These are phyloP conservation scores for Dendroctonus valens DNA, from an alignment of 1,140 invertebrate genomes.

Conservation along the genomic window DNA sequence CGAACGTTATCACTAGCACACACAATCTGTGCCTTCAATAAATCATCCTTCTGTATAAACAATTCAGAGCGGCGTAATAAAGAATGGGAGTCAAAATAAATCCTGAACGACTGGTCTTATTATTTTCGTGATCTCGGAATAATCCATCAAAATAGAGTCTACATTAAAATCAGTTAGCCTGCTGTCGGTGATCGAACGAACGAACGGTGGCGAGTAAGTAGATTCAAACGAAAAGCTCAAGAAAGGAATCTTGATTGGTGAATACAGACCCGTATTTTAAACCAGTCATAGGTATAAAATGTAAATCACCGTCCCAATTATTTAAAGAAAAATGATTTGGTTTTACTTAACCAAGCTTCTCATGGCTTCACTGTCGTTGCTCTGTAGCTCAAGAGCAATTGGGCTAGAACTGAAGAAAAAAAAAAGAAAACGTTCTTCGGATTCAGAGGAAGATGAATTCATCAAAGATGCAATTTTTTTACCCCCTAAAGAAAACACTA, in stretches of 20 bases:
- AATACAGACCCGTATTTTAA: conserved; percentile 11
- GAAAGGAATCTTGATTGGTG: conserved; percentile 16
- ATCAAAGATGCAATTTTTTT: no score
- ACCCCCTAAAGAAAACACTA: no score
- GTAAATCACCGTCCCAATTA: not conserved
- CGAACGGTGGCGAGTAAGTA: conserved; percentile 29
- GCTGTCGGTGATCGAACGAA: conserved; percentile 29
- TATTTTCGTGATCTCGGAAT: conserved; percentile 32
- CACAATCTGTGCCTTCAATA: conserved; percentile 25
- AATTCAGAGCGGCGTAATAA: conserved; percentile 26
- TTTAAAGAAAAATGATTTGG: not conserved
- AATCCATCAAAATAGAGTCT: conserved; percentile 33
- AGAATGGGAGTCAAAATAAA: conserved; percentile 32
- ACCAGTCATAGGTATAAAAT: not conserved
- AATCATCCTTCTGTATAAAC: conserved; percentile 31
- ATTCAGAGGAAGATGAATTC: no score
- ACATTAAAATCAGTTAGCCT: conserved; percentile 31
- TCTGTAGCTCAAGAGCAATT: not conserved
- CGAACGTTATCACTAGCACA: conserved; percentile 21
- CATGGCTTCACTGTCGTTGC: not conserved
- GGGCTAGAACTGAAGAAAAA: not conserved
- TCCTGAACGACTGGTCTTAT: conserved; percentile 30
- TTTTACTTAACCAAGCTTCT: no score
- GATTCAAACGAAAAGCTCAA: conserved; percentile 23
- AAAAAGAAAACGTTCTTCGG: no score